A percentile compares a stretch with the other conserved stretches of the same genome.
phyloP scores from a whole-genome alignment of 2,797 vertebrate species.

The Corythornis leucogaster region DNA sequence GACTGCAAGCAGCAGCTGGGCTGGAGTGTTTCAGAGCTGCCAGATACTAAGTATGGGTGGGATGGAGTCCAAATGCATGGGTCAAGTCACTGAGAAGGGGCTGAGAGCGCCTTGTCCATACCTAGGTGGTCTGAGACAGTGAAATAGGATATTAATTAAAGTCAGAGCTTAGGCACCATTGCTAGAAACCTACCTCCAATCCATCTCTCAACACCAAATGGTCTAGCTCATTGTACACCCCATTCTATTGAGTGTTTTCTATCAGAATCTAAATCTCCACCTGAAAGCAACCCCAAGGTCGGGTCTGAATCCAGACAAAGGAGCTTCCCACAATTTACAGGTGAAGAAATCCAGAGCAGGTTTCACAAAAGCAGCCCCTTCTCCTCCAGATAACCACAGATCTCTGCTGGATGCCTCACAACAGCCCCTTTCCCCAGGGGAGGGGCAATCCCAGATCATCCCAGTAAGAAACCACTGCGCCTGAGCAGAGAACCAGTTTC shows the following conservation, averaged over 20 bases:
- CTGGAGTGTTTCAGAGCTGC: neutral
- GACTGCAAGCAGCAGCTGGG: neutral
- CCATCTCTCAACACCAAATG: neutral
- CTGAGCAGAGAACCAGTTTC: neutral
- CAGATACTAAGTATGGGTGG: neutral
- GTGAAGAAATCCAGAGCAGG: neutral
- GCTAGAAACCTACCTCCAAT: neutral
- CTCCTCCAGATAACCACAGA: accelerated
- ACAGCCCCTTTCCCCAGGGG: neutral
- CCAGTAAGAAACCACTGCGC: neutral
- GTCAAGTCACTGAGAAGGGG: neutral
- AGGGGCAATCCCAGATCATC: neutral
- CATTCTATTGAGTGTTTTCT: neutral
- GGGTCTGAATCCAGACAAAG: neutral
- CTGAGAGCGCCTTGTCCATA: neutral
- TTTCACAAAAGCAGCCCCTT: neutral
- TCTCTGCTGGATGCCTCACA: neutral
- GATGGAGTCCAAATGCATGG: neutral
- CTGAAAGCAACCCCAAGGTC: neutral
- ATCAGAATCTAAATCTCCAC: neutral
- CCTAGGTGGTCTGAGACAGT: neutral
- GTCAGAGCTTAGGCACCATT: neutral
- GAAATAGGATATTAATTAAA: neutral
- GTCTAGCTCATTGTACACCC: neutral
- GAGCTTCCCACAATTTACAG: neutral